A percentile compares a stretch with the other conserved stretches of the same genome.
These are phyloP conservation scores for Metridium senile DNA, from an alignment of 92 coral and sea anemone species.

Conservation along the genomic window DNA sequence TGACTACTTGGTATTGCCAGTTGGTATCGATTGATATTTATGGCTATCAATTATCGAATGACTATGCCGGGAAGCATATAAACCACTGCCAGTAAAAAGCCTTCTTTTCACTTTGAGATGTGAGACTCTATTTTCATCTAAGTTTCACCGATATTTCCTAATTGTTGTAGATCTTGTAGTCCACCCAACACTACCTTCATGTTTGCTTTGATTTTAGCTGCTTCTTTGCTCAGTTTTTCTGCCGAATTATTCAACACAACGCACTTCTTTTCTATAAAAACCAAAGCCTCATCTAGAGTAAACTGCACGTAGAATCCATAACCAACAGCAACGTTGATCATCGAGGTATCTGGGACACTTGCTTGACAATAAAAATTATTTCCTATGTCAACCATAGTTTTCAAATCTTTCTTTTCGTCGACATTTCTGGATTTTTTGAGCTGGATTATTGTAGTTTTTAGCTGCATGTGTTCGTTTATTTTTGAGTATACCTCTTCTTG, in stretches of 20 bases:
- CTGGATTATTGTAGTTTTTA: conserved; percentile 73
- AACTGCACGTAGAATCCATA: conserved; percentile 96
- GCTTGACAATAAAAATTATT: conserved; percentile 97
- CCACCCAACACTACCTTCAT: conserved; percentile 89
- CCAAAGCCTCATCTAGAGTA: conserved; percentile 86
- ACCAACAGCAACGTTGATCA: conserved; percentile 89
- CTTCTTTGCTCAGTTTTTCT: conserved; percentile 74
- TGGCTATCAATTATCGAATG: no score
- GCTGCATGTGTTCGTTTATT: conserved; percentile 78
- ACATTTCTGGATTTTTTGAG: conserved; percentile 50
- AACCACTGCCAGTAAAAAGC: no score
- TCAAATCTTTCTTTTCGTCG: conserved; percentile 58
- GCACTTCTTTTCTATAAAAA: conserved; percentile 83
- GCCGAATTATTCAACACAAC: conserved; percentile 60
- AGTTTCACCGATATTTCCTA: neutral
- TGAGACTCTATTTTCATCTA: no score
- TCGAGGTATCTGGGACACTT: conserved; percentile 78
- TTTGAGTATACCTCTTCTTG: conserved; percentile 75
- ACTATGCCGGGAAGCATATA: no score
- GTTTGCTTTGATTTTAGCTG: conserved; percentile 88
- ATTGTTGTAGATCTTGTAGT: conserved; percentile 77
- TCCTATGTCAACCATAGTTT: conserved; percentile 90
- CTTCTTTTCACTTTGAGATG: no score
- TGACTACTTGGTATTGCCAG: no score
- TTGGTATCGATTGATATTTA: no score